Evolutionary conservation across 1,140 invertebrate genomes (phyloP), one percentile per base, ranked within the genome.

Genomic region (Drosophila truncata): DNA sequence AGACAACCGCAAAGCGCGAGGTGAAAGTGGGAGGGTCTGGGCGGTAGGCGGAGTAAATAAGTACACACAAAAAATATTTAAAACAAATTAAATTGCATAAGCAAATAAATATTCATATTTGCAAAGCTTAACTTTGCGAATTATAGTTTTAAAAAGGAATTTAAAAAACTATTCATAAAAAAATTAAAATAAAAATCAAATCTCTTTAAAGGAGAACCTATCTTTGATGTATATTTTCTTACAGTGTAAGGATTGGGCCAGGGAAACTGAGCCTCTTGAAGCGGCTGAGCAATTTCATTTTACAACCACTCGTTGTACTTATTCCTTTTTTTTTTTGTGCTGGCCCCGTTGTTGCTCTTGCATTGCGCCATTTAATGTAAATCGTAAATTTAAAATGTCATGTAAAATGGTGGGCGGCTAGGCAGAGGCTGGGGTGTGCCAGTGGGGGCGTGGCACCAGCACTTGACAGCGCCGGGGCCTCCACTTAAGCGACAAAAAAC

Each of bases 361-460:
- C 81, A 84, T 75, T 88, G 84, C 81, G 85, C 85, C 85, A 90
- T 88, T 88, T 88, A 88, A 88, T 90, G 84, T 88, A 88, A 90
- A 88, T 88, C 84, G 84, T 88, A 88, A 88, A 88, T 88, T 88
- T 88, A 90, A 88, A 88, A 88, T 88, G 84, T 88, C 84, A 88
- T 88, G 84, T 88, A 90, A 88, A 87, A 90, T 61, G 67, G 49
- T 73, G 66, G 44, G 71, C 49, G 72, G 69, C 35, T 66, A 71
- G 71, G 69, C 47, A 46, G 70, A 72, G 46, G 47, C 41, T 44
- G 49, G 65, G 61, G 63, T 9, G 23, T 16, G 42, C 20, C 27
- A 7, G 1, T 25, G 54, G 64, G 67, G 84, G 83, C 76, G 80
- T 74, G 77, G 84, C 67, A 61, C 52, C n/a, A 49, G 57, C 69